A percentile compares a stretch with the other conserved stretches of the same genome.
Evolutionary conservation across 35 echinoderm and acorn worm species (phyloP).

Genomic region (Lytechinus variegatus): DNA sequence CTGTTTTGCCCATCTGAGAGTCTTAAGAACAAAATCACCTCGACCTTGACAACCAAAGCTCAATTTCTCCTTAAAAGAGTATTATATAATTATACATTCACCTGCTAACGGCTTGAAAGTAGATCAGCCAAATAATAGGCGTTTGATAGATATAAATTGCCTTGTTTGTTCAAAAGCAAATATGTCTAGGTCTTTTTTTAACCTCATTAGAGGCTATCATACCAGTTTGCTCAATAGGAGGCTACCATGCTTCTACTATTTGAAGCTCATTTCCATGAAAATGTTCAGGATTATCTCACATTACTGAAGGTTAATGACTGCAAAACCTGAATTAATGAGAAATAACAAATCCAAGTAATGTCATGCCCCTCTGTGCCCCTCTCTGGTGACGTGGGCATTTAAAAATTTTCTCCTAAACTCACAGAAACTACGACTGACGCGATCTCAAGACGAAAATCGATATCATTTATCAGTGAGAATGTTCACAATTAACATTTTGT

Average conservation of each 20-base stretch:
- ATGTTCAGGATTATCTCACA: neutral
- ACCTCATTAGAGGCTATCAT: neutral
- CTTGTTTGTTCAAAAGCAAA: neutral
- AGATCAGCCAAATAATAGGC: neutral
- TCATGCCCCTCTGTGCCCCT: neutral
- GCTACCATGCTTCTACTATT: neutral
- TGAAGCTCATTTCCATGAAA: neutral
- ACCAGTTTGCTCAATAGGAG: neutral
- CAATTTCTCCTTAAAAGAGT: too few relatives aligned
- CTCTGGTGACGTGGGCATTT: neutral
- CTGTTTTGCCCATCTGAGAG: neutral
- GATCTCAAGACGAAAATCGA: neutral
- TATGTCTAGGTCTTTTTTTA: neutral
- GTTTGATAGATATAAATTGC: neutral
- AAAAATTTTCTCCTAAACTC: neutral
- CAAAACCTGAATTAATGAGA: neutral
- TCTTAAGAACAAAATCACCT: neutral
- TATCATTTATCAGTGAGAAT: neutral
- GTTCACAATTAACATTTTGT: neutral
- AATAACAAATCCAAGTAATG: neutral
- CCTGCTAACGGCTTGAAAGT: neutral
- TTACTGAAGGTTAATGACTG: neutral
- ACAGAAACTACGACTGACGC: neutral
- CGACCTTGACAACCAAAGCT: neutral
- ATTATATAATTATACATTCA: neutral